Evolutionary conservation across 30 jellyfish, hydroid and myxozoan genomes (phyloP).

Genomic region (Sanderia malayensis): DNA sequence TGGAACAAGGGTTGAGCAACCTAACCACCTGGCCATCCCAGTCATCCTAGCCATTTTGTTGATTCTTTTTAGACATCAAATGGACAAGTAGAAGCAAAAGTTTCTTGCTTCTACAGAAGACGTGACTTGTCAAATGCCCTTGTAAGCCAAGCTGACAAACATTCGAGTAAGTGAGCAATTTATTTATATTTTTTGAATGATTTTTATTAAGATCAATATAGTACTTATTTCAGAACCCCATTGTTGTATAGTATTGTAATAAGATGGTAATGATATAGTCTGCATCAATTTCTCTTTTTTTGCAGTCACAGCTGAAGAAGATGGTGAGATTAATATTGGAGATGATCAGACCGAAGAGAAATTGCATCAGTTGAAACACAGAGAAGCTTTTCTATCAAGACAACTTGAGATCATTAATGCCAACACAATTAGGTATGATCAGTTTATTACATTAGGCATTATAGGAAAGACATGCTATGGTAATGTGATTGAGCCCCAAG

Average conservation of each 20-base stretch:
- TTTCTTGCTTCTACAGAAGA: conserved; percentile 94
- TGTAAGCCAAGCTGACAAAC: conserved; percentile 98
- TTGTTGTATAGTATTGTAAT: neutral
- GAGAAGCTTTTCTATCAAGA: conserved; percentile 91
- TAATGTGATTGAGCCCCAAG: no score
- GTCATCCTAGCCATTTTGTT: no score
- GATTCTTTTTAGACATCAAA: no score
- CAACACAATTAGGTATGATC: conserved; percentile 84
- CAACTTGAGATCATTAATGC: conserved; percentile 97
- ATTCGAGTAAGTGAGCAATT: conserved; percentile 78
- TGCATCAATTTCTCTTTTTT: neutral
- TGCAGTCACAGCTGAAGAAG: conserved; percentile 96
- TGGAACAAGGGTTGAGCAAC: no score
- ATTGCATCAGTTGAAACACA: conserved; percentile 87
- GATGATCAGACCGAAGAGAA: conserved; percentile 79
- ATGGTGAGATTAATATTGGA: conserved; percentile 87
- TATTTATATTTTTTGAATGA: neutral
- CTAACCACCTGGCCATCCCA: no score
- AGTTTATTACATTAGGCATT: no score
- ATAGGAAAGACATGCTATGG: no score
- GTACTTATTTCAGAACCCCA: no score
- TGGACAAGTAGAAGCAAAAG: conserved; percentile 99
- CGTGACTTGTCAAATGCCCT: conserved; percentile 95
- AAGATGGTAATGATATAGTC: neutral
- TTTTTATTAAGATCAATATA: no score